A percentile compares a stretch with the other conserved stretches of the same genome.
These are phyloP conservation scores for Pseudomyrmex gracilis DNA, from an alignment of 1,140 invertebrate species.

Conservation along the genomic window DNA sequence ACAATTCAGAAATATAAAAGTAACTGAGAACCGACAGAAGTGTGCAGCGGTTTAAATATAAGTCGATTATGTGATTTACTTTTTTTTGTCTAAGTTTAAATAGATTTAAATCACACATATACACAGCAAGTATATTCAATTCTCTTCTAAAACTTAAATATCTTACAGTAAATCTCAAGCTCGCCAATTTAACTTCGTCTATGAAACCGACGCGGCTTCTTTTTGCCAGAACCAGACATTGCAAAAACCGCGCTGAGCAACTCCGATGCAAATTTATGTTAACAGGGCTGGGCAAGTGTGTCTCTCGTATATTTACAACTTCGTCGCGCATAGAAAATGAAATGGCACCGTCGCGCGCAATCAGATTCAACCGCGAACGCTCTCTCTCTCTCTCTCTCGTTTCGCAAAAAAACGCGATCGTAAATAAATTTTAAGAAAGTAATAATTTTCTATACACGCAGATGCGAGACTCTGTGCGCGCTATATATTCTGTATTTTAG, in stretches of 20 bases:
- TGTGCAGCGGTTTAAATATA: no score
- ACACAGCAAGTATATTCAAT: conserved; percentile 26
- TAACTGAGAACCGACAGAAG: no score
- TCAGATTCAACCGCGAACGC: neutral
- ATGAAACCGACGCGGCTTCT: conserved; percentile 55
- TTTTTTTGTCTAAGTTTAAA: no score
- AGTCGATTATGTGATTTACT: no score
- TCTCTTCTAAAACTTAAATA: neutral
- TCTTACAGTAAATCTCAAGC: conserved; percentile 28
- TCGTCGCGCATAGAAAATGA: conserved; percentile 58
- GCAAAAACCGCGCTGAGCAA: conserved; percentile 57
- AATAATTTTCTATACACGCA: no score
- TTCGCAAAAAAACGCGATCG: neutral
- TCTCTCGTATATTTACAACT: conserved; percentile 69
- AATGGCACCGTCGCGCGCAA: neutral
- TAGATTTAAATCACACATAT: neutral
- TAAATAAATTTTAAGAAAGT: no score
- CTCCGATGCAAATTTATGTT: conserved; percentile 80
- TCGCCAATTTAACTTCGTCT: conserved; percentile 61
- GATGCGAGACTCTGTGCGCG: no score
- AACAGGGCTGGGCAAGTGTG: conserved; percentile 73
- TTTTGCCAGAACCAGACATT: conserved; percentile 45
- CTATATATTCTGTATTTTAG: no score
- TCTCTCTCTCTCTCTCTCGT: no score
- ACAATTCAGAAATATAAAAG: no score